phyloP scores from a whole-genome alignment of 2,113 vertebrate genomes.

The rat (Rattus norvegicus) region DNA sequence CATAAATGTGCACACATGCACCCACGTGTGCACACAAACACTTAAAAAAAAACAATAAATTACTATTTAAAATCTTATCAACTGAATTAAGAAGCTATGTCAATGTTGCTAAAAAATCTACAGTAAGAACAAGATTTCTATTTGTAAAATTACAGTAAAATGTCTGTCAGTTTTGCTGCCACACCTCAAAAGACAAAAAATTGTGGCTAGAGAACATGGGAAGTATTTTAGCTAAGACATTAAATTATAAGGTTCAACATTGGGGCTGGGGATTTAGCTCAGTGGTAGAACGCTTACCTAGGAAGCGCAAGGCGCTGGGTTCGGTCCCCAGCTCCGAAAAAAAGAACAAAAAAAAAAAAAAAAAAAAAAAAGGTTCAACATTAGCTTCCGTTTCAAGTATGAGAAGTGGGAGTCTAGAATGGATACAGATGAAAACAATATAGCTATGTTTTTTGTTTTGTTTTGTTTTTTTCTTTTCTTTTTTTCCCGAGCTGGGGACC shows the following conservation, averaged over 20 bases:
- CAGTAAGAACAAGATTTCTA: background rate
- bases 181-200: background rate
- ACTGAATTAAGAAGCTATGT: background rate
- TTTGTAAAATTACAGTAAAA: background rate
- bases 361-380: background rate
- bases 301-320: no score
- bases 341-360: no score
- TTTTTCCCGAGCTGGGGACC: no score
- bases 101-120: background rate
- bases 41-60: no score
- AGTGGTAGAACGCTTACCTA: no score
- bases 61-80: no score
- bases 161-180: background rate
- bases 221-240: background rate
- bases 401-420: background rate
- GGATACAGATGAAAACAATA: background rate
- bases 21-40: no score
- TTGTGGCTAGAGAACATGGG: background rate
- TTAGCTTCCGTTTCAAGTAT: background rate
- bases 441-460: background rate
- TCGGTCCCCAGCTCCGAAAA: no score
- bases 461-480: no score
- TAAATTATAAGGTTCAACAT: background rate
- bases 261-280: no score
- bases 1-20: no score